Evolutionary conservation across 2,113 vertebrate species (phyloP).

Genomic region (Gallinago media): DNA sequence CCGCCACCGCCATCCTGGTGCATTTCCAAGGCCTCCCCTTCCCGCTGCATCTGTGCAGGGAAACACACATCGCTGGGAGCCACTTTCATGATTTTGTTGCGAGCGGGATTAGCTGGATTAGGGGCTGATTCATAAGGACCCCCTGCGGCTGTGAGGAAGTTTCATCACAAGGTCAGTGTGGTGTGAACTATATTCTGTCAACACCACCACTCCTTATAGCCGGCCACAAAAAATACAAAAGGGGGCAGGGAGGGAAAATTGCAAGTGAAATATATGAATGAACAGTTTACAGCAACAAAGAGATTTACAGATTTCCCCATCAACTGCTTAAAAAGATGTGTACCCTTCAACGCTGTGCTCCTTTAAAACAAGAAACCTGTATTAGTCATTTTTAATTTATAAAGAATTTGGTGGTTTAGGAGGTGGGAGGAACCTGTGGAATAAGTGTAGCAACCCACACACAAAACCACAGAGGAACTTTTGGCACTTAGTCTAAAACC

Average conservation of each 20-base stretch:
- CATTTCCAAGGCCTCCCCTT: slow-evolving; percentile 36
- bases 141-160: slow-evolving; percentile 83
- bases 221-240: slow-evolving; percentile 37
- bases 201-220: slow-evolving; percentile 72
- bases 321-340: not conserved
- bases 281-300: slow-evolving; percentile 51
- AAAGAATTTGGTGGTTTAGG: slow-evolving; percentile 66
- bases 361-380: slow-evolving; percentile 43
- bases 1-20: not conserved
- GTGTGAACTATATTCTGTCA: slow-evolving; percentile 83
- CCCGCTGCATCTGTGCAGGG: slow-evolving; percentile 67
- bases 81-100: slow-evolving; percentile 84
- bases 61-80: slow-evolving; percentile 75
- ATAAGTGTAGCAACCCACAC: slow-evolving; percentile 68
- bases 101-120: slow-evolving; percentile 88
- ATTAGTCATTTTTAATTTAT: slow-evolving; percentile 47
- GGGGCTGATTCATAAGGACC: slow-evolving; percentile 82
- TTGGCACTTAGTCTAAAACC: slow-evolving; percentile 49
- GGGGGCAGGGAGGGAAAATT: not conserved
- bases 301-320: slow-evolving; percentile 39
- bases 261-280: slow-evolving; percentile 49
- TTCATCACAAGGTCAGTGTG: slow-evolving; percentile 82
- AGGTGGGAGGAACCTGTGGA: slow-evolving; percentile 67
- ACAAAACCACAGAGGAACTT: slow-evolving; percentile 64
- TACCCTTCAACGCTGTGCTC: not conserved